Conservation (phyloP, 2,113 vertebrate genomes). For the Empidonax traillii region DNA sequence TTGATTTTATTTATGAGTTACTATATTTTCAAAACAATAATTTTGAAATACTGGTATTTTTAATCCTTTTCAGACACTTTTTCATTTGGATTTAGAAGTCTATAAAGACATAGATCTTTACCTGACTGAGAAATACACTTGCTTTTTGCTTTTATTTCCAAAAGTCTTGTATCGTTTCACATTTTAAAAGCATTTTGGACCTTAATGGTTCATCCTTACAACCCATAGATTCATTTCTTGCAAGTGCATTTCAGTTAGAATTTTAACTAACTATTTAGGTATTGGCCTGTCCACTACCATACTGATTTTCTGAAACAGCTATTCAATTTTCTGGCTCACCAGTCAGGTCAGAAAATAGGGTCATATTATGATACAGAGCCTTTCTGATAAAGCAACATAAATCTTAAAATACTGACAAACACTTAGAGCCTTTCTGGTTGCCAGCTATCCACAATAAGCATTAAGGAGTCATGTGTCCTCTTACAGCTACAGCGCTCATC, state of each 20-base stretch:
- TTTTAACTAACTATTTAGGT: not conserved
- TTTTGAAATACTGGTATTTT: not conserved
- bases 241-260: constrained; percentile 13
- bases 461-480: not conserved
- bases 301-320: not conserved
- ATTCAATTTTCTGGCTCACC: constrained; percentile 40
- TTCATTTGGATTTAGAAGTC: not conserved
- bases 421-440: not conserved
- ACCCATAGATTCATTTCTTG: not conserved
- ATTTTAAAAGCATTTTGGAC: not conserved
- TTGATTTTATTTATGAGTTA: not conserved
- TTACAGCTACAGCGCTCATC: not conserved
- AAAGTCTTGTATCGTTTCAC: not conserved
- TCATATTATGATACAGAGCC: not conserved
- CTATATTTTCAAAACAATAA: not conserved
- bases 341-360: not conserved
- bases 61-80: not conserved
- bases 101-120: not conserved
- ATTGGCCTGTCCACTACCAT: not conserved
- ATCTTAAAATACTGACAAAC: constrained; percentile 21
- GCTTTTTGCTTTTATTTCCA: not conserved
- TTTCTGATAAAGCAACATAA: constrained; percentile 16
- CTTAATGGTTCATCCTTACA: not conserved
- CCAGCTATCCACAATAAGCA: not conserved
- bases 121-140: not conserved